These are phyloP conservation scores for Parauchenoglanis ngamensis DNA, from an alignment of 2,797 vertebrate genomes.

Conservation along the genomic window DNA sequence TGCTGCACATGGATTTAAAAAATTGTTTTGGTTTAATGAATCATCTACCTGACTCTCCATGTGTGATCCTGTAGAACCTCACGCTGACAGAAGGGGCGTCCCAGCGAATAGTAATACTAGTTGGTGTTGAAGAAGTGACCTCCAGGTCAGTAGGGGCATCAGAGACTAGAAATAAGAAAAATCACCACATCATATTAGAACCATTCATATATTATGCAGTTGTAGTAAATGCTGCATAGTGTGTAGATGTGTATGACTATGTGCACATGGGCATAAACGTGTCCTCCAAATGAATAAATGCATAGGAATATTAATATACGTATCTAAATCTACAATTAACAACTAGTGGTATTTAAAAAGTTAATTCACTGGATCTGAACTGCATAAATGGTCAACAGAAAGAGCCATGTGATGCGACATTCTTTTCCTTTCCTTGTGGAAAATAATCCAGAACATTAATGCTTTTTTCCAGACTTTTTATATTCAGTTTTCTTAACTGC, in stretches of 20 bases:
- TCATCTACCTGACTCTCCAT: slow-evolving; percentile 84
- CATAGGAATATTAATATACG: background rate
- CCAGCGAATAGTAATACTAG: slow-evolving; percentile 88
- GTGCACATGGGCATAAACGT: background rate
- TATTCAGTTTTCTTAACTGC: background rate
- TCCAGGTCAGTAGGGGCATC: slow-evolving; percentile 92
- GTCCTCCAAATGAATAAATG: background rate
- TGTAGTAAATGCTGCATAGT: background rate
- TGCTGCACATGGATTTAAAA: background rate
- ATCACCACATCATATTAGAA: background rate
- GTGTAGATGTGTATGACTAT: background rate
- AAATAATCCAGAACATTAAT: background rate
- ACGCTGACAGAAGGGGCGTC: slow-evolving; percentile 93
- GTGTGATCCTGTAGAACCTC: slow-evolving; percentile 93
- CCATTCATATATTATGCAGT: background rate
- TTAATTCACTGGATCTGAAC: slow-evolving; percentile 1
- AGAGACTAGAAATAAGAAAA: slow-evolving; percentile 78
- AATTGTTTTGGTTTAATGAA: background rate
- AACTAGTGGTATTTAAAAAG: background rate
- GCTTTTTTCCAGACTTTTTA: background rate
- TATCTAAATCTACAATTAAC: background rate
- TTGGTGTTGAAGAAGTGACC: slow-evolving; percentile 82
- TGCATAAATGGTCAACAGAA: background rate
- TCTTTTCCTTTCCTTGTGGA: background rate
- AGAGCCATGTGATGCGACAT: background rate